Base-by-base conservation (phyloP, 53 echinoderm and acorn worm species). In the Pentamera pediparva region DNA sequence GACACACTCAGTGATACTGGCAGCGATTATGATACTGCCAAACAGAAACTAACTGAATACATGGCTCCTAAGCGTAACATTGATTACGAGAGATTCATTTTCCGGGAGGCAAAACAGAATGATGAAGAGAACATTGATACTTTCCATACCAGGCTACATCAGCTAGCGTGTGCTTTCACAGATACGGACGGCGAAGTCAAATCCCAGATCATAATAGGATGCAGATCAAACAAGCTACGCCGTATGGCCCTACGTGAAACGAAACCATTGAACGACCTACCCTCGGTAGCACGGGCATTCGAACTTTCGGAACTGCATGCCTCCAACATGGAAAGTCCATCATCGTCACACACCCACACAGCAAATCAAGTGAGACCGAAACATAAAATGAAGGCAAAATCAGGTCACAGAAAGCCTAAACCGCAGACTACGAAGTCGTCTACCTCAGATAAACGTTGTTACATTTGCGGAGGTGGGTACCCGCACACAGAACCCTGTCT, bases 171-270 rank as follows among this genome's bases (percentile, higher is more conserved):
- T 77, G 59, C 15, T 15, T 67, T 83, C 26, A 11, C 37, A 20
- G 77, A 83, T 51, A 65, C 76, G 53, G 77, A 83, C 24, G 53
- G 32, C 15, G 75, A 62, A 25, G 49, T 82, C 1, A 76, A 76
- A 19, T 76, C 82, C 12, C 76, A 76, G 45, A 77, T 83, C 15
- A 69, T 83, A 45, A 50, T 29, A 50, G 32, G 54, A 28, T 81
- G 76, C 57, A 24, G 26, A 12, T 77, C 77, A 13, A 62, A 41
- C 65, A 83, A 65, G 31, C 59, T 77, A 10, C 56, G 75, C 9
- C 34, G 70, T 7, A 53, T 55, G 32, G 69, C 56, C 29, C 33
- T 83, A 3, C 33, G 77, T 20, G 83, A 83, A 31, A 25, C 51
- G 28, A 48, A 48, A 17, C 62, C 81, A 7, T 74, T 81, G 7